Base-by-base conservation (phyloP, 2,888 invertebrate genomes). In the Eugnorisma glareosa region DNA sequence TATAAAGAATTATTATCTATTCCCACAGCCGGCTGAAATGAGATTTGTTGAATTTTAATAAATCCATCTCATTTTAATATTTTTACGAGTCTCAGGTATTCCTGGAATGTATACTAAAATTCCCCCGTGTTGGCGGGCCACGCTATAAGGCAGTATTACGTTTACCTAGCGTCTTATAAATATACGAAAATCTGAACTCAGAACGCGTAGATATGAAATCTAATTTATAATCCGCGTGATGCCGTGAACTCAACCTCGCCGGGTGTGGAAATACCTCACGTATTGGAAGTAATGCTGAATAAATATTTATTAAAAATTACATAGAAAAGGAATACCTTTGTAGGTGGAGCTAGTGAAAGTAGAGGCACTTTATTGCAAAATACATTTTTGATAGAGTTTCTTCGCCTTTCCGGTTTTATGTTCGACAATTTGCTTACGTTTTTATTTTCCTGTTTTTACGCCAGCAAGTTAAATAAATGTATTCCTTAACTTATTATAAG, bases 241-340 rank as follows among this genome's bases (percentile, higher is more conserved):
- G 82, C 83, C 81, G 85, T 86, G 90, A 86, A 88, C 89, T 89
- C 84, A 79, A 86, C 89, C 88, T 82, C 89, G 78, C 83, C 73
- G 88, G 83, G 86, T 90, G 89, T 87, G 90, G 90, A 92, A 91
- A 92, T 92, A 89, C 87, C 91, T 88, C 90, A 90, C 90, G 90
- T 90, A 91, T 89, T 89, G 89, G 89, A 90, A 86, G 90, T 92
- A 92, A 92, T 92, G 88, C 91, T 91, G 91, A 93, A 95, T 95
- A 94, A 94, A 95, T 95, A 95, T 94, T 93, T 95, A 95, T 95
- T 94, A 94, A 94, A 94, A 94, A 95, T 94, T 94, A 94, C 92
- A 89, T 90, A 90, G 91, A 88, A 89, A 88, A 88, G 89, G 87
- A 83, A 86, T 73, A 86, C 75, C 80, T 83, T 88, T 87, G 78